Base-by-base conservation (phyloP, 2,888 invertebrate genomes). In the Thelaira solivaga region DNA sequence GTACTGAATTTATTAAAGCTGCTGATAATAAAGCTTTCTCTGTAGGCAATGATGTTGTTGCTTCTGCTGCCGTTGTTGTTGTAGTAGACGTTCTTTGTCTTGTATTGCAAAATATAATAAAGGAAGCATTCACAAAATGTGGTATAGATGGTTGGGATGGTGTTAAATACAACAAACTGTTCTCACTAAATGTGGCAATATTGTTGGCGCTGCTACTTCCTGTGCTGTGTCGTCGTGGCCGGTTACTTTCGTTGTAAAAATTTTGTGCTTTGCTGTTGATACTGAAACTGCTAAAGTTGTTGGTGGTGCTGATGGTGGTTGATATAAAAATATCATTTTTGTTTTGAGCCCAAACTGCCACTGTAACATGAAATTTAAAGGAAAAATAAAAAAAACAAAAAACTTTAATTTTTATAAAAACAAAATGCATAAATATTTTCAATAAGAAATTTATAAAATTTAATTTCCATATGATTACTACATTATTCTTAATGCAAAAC, bases 101-200 rank as follows among this genome's bases (percentile, higher is more conserved):
- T 24, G 53, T 79, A 84, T 74, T 74, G 82, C 90, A 90, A 75
- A 87, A 86, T 47, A 90, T 89, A 80, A 90, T 89, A 83, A 89
- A 89, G 79, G 90, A 89, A 76, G 89, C 88, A 84, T 90, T 90
- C 80, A 89, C 89, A 83, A 88, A 90, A 83, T 88, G 88, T 34
- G 78, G 74, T 53, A 74, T 74, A 29, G 78, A 74, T 34, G 74
- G 78, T 18, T 71, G 62, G 1, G 69, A 85, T 34, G 89, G 89
- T 47, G 86, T 85, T 45, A 89, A 84, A 34, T 53, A 67, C 29
- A 79, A 62, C 47, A 75, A 29, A 51, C 53, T 53, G 68, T 77
- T 71, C 43, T 59, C 62, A 13, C 67, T 62, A 68, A 39, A 26
- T 41, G 55, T 34, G 7, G 29, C 59, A 45, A 62, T 41, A 61